Conservation (phyloP, 2,888 invertebrate genomes). For the Odontothrips loti region DNA sequence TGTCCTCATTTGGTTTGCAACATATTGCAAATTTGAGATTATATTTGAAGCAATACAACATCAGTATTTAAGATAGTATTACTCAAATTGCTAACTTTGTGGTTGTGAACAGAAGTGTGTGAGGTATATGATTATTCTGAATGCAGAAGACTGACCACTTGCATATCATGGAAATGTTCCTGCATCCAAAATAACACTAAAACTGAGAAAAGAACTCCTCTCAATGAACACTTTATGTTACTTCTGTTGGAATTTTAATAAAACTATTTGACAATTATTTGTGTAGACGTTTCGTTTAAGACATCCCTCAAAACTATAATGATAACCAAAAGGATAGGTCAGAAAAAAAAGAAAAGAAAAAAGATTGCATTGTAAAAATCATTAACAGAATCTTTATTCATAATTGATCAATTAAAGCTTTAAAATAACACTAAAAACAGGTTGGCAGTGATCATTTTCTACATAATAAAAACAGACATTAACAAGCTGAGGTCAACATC, state of each 20-base stretch:
- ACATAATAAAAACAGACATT: not conserved
- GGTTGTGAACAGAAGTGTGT: slow-evolving; percentile 10
- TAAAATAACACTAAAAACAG: slow-evolving; percentile 9
- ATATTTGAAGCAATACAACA: not conserved
- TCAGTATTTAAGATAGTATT: not conserved
- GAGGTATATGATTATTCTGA: not conserved
- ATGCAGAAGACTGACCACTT: not conserved
- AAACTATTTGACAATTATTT: not conserved
- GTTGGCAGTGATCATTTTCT: not conserved
- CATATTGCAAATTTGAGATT: not conserved
- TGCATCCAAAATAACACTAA: not conserved
- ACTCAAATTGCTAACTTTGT: not conserved
- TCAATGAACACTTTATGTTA: no score
- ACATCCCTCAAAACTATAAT: not conserved
- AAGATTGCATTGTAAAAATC: not conserved
- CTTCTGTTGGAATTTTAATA: not conserved
- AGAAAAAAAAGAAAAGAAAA: not conserved
- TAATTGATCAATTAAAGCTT: slow-evolving; percentile 18
- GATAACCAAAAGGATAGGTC: not conserved
- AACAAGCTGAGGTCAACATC: not conserved
- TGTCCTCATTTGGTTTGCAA: no score
- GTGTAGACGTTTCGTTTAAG: no score
- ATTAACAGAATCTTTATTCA: slow-evolving; percentile 16
- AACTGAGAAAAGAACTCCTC: no score
- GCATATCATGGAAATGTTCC: not conserved